Percentiles rank a stretch among this genome's conserved stretches.
Conservation (phyloP, 1,140 invertebrate genomes). For the Berghia stephanieae region DNA sequence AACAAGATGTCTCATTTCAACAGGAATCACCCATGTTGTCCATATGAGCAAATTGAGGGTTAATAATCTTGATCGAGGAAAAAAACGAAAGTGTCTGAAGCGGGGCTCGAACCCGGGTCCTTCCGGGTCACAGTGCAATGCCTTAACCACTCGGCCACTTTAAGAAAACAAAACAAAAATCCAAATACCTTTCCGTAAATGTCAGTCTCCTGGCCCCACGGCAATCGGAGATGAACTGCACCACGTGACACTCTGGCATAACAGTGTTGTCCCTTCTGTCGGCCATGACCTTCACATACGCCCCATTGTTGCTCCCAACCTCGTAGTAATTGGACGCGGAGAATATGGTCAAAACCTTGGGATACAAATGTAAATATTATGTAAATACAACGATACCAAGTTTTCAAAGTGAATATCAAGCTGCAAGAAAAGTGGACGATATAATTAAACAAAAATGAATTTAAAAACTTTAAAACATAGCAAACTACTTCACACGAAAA, state of each 20-base stretch:
- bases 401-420: too few species aligned
- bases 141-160: background rate
- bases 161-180: background rate
- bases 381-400: too few species aligned
- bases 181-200: constrained; percentile 75
- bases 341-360: constrained; percentile 92
- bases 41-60: too few species aligned
- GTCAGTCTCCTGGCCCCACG: constrained; percentile 72
- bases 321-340: constrained; percentile 95
- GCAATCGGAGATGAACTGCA: constrained; percentile 78
- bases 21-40: too few species aligned
- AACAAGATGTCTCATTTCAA: too few species aligned
- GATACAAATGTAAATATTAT: constrained; percentile 37
- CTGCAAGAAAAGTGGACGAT: too few species aligned
- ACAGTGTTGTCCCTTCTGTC: constrained; percentile 69
- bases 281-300: constrained; percentile 82
- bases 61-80: too few species aligned
- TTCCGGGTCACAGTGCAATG: too few species aligned
- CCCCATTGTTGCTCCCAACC: constrained; percentile 89
- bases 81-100: too few species aligned
- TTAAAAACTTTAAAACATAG: background rate
- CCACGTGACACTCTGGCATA: constrained; percentile 73
- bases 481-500: too few species aligned
- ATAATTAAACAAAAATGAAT: too few species aligned
- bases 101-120: too few species aligned